Base-by-base conservation (phyloP, 2,888 invertebrate species). In the Drosophila neotestacea region DNA sequence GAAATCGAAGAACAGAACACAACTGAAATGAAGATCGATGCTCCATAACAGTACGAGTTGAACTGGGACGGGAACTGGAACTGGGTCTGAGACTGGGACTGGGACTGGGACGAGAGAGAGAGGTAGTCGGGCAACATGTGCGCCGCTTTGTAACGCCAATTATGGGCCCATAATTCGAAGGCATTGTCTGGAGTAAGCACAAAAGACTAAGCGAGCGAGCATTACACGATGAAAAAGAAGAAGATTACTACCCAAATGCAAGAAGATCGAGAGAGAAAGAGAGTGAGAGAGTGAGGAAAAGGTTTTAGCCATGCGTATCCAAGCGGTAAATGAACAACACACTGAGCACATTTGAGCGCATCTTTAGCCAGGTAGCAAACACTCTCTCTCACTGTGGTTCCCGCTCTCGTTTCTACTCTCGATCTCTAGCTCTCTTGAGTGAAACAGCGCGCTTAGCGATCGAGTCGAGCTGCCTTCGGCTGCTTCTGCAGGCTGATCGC, bases 71-170 rank as follows among this genome's bases (percentile, higher is more conserved):
- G 63, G 54, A 62, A 77, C 73, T 77, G 50, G 28, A 30, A 65
- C 75, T 41, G 62, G 56, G 36, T 36, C 54, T 54, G 51, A 10
- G 36, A 44, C 52, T 41, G 62, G 39, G 54, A 34, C 22, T 48
- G 61, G 28, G 72, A 64, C 41, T 46, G 61, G 6, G 59, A 52
- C 44, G 56, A 48, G 58, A 48, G 58, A 51, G 73, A 39, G 41
- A 58, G 52, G 46, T 63, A 62, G 59, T 64, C 67, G 51, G 65
- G 70, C 81, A 83, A 85, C 85, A 81, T 84, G 85, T 88, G 81
- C 82, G 82, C 86, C 76, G 86, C 84, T 82, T 89, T 88, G 90
- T 87, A 87, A 91, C 90, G 91, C 90, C 91, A 91, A 91, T 91
- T 91, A 91, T 88, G 85, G 89, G 78, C 85, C 75, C 88, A 90